phyloP scores from a whole-genome alignment of 2,113 vertebrate genomes.

The Ammospiza caudacuta region DNA sequence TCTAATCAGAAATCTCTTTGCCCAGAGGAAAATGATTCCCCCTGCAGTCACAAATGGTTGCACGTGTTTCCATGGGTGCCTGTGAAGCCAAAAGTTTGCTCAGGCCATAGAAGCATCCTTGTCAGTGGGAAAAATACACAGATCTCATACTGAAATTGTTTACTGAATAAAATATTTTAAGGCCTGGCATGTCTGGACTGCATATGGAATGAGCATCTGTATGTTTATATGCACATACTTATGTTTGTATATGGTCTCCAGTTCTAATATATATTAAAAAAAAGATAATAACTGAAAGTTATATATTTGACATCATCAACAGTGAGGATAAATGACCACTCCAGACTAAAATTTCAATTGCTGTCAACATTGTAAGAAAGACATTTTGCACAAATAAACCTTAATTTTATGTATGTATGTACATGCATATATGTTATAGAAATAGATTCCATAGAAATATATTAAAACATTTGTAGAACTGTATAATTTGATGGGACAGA shows the following conservation, averaged over 20 bases:
- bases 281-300: not conserved
- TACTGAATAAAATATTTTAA: constrained; percentile 31
- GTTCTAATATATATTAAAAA: not conserved
- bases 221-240: not conserved
- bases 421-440: not conserved
- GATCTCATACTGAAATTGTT: constrained; percentile 40
- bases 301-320: not conserved
- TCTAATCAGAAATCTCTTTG: constrained; percentile 44
- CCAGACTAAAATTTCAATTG: not conserved
- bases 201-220: constrained; percentile 33
- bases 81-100: constrained; percentile 22
- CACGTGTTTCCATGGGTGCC: constrained; percentile 23
- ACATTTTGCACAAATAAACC: not conserved
- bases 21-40: constrained; percentile 49
- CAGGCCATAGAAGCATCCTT: not conserved
- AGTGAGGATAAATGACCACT: not conserved
- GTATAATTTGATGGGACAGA: not conserved
- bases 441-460: not conserved
- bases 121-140: constrained; percentile 22
- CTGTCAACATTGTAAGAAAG: not conserved
- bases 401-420: not conserved
- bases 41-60: constrained; percentile 39
- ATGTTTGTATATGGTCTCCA: not conserved
- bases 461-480: not conserved
- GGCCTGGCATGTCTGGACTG: constrained; percentile 18